These are phyloP conservation scores for Sus scrofa DNA, from an alignment of 2,113 vertebrate genomes.

Conservation along the genomic window DNA sequence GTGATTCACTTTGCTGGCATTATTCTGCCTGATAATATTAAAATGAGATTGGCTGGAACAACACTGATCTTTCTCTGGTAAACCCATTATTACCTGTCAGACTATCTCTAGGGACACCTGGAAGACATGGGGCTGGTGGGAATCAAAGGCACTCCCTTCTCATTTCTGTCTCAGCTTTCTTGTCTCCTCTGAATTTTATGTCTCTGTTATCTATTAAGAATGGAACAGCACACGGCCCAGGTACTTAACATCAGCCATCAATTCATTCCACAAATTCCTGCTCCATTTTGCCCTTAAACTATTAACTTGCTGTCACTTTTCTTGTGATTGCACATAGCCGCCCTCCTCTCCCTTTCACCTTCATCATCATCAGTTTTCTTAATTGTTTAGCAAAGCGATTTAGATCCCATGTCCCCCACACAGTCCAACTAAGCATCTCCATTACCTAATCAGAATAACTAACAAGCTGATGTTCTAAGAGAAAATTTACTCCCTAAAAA, in stretches of 20 bases:
- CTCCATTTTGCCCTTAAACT: background rate
- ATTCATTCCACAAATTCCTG: background rate
- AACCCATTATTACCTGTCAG: background rate
- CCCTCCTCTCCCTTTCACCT: no score
- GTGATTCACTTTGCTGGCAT: background rate
- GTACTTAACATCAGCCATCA: rapidly evolving
- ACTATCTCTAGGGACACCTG: background rate
- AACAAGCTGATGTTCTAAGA: background rate
- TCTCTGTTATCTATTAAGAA: background rate
- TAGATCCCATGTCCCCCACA: rapidly evolving
- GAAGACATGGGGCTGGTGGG: background rate
- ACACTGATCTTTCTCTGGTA: background rate
- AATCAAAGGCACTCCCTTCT: no score
- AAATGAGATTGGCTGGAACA: background rate
- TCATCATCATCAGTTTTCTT: background rate
- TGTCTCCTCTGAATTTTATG: background rate
- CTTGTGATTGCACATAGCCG: no score
- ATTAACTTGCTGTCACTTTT: background rate
- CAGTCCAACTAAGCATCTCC: background rate
- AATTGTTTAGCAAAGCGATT: background rate
- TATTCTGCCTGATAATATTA: background rate
- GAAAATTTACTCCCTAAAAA: background rate
- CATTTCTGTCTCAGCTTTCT: background rate
- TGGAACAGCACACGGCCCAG: background rate
- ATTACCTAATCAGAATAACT: background rate